Evolutionary conservation across 2,113 vertebrate species (phyloP).

Genomic region (Paralichthys olivaceus): DNA sequence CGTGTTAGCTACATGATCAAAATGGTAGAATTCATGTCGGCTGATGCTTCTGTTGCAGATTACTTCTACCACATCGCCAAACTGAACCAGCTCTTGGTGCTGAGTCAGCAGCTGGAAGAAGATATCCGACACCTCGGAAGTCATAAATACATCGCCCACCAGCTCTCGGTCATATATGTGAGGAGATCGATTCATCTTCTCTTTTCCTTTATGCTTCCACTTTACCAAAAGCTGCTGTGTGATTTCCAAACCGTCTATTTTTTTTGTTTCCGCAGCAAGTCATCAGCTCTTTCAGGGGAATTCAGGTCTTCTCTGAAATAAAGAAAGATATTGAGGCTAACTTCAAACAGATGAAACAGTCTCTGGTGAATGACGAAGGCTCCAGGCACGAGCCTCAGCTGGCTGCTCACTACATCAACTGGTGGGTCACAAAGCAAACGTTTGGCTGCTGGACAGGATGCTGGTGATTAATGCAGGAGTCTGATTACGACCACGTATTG

Average conservation of each 20-base stretch:
- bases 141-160: constrained; percentile 87
- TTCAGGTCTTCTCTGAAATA: constrained; percentile 74
- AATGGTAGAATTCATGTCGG: neutral
- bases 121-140: constrained; percentile 85
- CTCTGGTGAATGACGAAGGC: constrained; percentile 78
- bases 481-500: neutral
- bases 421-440: constrained; percentile 70
- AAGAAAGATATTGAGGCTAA: constrained; percentile 86
- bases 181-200: constrained; percentile 35
- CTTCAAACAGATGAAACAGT: constrained; percentile 85
- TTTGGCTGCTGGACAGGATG: neutral
- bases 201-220: neutral
- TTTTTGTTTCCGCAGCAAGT: constrained; percentile 79
- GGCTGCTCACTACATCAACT: constrained; percentile 79
- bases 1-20: neutral
- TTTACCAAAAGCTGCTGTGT: neutral
- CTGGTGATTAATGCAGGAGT: neutral
- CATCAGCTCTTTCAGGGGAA: constrained; percentile 82
- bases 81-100: constrained; percentile 85
- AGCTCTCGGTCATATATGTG: constrained; percentile 87
- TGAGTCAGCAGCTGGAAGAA: constrained; percentile 86
- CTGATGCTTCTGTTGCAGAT: constrained; percentile 67
- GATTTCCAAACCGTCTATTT: neutral
- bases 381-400: constrained; percentile 83
- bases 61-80: constrained; percentile 83